Percentiles rank a stretch among this genome's conserved stretches.
Evolutionary conservation across 2,888 invertebrate species (phyloP).

Genomic region (Clepsis dumicolana): DNA sequence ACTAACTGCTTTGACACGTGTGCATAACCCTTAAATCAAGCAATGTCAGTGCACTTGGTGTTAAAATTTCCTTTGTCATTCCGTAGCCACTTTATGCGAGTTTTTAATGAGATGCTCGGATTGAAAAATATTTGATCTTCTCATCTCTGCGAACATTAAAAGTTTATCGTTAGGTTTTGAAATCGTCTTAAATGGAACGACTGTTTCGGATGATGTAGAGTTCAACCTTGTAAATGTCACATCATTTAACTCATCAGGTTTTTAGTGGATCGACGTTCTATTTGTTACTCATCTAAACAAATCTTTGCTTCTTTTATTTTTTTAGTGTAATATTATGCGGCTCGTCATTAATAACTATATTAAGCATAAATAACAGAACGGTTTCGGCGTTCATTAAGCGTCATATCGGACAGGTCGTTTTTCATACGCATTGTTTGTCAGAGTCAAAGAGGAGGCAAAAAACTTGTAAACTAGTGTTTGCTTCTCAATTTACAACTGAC

Average conservation of each 20-base stretch:
- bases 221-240: constrained; percentile 39
- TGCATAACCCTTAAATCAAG: constrained; percentile 74
- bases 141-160: constrained; percentile 57
- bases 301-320: constrained; percentile 41
- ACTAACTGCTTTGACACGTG: constrained; percentile 80
- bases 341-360: constrained; percentile 63
- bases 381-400: constrained; percentile 76
- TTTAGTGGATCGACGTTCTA: constrained; percentile 23
- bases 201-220: constrained; percentile 11
- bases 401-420: constrained; percentile 76
- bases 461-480: constrained; percentile 76
- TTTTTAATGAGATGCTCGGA: constrained; percentile 79
- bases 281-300: constrained; percentile 32
- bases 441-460: constrained; percentile 60
- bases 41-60: constrained; percentile 56
- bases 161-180: constrained; percentile 54
- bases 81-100: constrained; percentile 67
- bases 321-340: constrained; percentile 35
- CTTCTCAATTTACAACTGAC: constrained; percentile 84
- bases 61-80: constrained; percentile 74
- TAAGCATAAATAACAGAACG: constrained; percentile 72
- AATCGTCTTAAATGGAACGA: constrained; percentile 48
- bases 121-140: constrained; percentile 68
- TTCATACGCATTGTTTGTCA: constrained; percentile 75
- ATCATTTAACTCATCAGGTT: constrained; percentile 39